Percentiles rank a stretch among this genome's conserved stretches.
These are phyloP conservation scores for Deilephila porcellus DNA, from an alignment of 2,888 invertebrate species.

Conservation along the genomic window DNA sequence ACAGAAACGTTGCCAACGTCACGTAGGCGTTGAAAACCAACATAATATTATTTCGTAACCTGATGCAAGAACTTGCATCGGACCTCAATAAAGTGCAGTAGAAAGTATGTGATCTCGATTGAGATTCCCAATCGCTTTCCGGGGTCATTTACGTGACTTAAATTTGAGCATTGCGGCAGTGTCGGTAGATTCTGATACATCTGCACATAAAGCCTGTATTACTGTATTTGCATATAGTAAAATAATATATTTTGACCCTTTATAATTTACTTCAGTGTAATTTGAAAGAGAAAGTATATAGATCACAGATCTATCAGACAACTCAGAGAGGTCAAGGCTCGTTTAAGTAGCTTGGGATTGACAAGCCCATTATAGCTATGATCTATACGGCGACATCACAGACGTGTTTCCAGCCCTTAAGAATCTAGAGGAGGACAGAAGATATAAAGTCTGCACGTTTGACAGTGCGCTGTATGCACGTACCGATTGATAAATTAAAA, in stretches of 20 bases:
- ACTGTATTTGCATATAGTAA: neutral
- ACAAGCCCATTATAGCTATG: too few species aligned
- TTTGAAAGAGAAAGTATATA: too few species aligned
- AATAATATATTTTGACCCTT: neutral
- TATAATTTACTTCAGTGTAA: too few species aligned
- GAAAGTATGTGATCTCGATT: slow-evolving; percentile 12
- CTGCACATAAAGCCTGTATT: neutral
- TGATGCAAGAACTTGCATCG: neutral
- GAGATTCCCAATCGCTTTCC: neutral
- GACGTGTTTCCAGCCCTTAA: too few species aligned
- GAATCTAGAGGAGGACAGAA: too few species aligned
- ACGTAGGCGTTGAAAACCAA: neutral
- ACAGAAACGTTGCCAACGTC: neutral
- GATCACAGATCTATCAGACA: too few species aligned
- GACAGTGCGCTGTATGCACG: too few species aligned
- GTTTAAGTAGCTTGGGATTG: too few species aligned
- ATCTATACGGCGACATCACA: too few species aligned
- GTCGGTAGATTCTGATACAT: neutral
- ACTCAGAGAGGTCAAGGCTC: too few species aligned
- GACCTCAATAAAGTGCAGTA: slow-evolving; percentile 4
- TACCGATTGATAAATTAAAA: too few species aligned
- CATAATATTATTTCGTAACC: neutral
- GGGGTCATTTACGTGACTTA: neutral
- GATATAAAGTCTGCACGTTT: too few species aligned
- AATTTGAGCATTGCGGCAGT: neutral